Evolutionary conservation across 2,888 invertebrate species (phyloP), one percentile per base, ranked within the genome.

Genomic region (Hydroisotoma schaefferi): DNA sequence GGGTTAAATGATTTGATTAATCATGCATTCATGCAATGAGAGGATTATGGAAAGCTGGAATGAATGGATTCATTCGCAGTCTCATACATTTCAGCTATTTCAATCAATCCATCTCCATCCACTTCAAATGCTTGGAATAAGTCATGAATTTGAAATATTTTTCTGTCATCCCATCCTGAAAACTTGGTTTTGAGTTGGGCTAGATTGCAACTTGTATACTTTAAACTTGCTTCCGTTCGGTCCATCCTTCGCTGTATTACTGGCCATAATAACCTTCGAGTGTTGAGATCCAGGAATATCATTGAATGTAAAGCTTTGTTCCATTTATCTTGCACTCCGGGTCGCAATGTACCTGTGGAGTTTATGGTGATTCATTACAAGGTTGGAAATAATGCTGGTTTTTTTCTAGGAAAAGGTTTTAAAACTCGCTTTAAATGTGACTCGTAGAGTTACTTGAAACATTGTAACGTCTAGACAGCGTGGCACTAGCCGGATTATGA

Each of bases 111-210:
- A 57, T 71, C 71, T 20, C 71, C 71, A 62, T 71, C 69, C n/a
- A 71, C 71, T 59, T 71, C 71, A 59, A 71, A 71, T 8, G 68
- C 69, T 57, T 70, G 69, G 38, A 71, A 71, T 8, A 71, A 57
- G 29, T 71, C 71, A 59, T 71, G 71, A 15, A 70, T 56, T 33
- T 69, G 69, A 44, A 70, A 65, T 26, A 71, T 64, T 37, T 66
- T 65, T 23, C 61, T 61, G 40, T 70, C 71, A 47, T 67, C 61
- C 67, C 68, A 70, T 8, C 63, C 61, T 8, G 61, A 56, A 48
- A 62, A 70, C 40, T 67, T 65, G 1, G 52, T 55, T 8, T 67
- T 65, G 1, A 70, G 58, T 37, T 63, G 62, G 26, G 63, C 65
- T 54, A 69, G 44, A 37, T 65, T 59, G 23, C 63, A 63, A n/a